Percentiles rank a stretch among this genome's conserved stretches.
Evolutionary conservation across 2,113 vertebrate species (phyloP).

Genomic region (Hypomesus transpacificus): DNA sequence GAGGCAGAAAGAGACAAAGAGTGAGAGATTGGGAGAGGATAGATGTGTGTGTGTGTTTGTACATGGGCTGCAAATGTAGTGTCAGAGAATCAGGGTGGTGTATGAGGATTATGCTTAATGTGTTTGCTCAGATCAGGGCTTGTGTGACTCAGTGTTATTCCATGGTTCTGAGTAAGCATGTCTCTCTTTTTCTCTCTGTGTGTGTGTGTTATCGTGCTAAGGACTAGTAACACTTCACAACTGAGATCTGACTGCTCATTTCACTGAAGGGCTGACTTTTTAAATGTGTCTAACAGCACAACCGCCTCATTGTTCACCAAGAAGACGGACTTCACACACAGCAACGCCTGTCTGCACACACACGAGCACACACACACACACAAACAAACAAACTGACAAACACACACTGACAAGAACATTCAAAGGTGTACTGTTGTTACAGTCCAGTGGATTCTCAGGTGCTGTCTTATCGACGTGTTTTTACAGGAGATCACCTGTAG

Average conservation of each 20-base stretch:
- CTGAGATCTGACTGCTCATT: too few species aligned
- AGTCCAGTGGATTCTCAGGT: slow-evolving; percentile 4
- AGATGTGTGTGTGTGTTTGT: neutral
- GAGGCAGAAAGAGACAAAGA: too few species aligned
- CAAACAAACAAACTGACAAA: neutral
- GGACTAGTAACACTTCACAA: too few species aligned
- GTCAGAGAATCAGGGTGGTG: too few species aligned
- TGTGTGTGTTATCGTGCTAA: neutral
- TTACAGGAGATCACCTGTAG: slow-evolving; percentile 2
- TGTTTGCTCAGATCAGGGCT: too few species aligned
- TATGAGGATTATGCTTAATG: too few species aligned
- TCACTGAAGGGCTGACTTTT: too few species aligned
- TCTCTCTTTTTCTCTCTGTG: neutral
- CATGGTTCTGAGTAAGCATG: neutral
- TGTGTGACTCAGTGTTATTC: too few species aligned
- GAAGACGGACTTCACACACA: neutral
- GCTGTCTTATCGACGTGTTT: neutral
- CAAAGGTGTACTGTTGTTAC: neutral
- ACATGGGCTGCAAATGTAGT: too few species aligned
- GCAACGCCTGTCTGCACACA: neutral
- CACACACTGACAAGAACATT: neutral
- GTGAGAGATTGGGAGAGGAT: neutral
- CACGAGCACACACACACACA: neutral
- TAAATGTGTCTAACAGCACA: too few species aligned
- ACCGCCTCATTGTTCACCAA: too few species aligned